Evolutionary conservation across 1,140 invertebrate genomes (phyloP), one percentile per base, ranked within the genome.

Genomic region (Ostrea edulis): DNA sequence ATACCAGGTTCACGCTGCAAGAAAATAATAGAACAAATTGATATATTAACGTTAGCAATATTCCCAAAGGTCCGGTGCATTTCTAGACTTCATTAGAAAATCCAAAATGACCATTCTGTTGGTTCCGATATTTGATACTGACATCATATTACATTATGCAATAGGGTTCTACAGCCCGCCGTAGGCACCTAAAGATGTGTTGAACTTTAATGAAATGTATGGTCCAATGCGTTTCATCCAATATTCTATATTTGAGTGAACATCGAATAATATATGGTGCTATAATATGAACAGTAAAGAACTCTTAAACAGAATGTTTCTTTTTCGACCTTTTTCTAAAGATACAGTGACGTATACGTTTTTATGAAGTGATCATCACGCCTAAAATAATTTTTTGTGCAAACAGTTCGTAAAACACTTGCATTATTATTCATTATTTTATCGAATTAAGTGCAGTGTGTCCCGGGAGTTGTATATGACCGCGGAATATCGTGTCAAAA

Each of bases 401-500:
- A 62, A n/a, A 62, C 55, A n/a, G 55, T 20, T 17, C 14, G 20
- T 62, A 62, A 62, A 62, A 17, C 20, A 62, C 14, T 20, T 62
- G 55, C 55, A 55, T 62, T 62, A 62, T 17, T 62, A 62, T 62
- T 62, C 55, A 17, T 20, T 62, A 20, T 62, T n/a, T 62, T 62
- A 62, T 62, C 20, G 55, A 62, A 62, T 62, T 62, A 62, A 77
- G 68, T 29, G 25, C 14, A 17, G 35, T 29, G 14, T 25, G 22
- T 25, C 65, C 25, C 25, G 9, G 11, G 68, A 35, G 68, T 29
- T 29, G 14, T 25, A 77, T 77, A 29, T 77, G 68, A 77, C 68
- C 68, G 14, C 55, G n/a, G 55, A 62, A 17, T 62, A 62, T 62
- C 55, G 12, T 77, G 25, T 77, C 68, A 77, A 29, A 77, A 77